Base-by-base conservation (phyloP, 1,140 invertebrate species). In the Lordiphosa collinella region DNA sequence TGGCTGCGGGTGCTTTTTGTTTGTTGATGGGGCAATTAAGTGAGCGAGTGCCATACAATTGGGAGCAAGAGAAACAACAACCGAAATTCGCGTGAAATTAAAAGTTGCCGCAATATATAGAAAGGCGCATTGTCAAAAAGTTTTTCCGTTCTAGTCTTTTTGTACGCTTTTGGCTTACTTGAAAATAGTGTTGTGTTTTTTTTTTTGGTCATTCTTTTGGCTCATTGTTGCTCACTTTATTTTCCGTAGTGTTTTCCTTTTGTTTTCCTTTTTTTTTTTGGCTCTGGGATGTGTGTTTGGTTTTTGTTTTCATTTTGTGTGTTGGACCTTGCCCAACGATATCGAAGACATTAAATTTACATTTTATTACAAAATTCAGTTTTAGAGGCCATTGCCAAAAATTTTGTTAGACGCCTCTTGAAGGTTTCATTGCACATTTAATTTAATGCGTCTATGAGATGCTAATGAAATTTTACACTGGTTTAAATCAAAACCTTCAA, bases 11-110 rank as follows among this genome's bases (percentile, higher is more conserved):
- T 22, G 18, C 18, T 60, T 65, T 65, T 64, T 51, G 64, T 68
- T 60, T 67, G 48, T 67, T 68, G 63, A 67, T 67, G 54, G 38
- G 63, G 43, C 65, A 54, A 68, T 68, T 68, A 68, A 68, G 55
- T 51, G 37, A 47, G 65, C 54, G 66, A 52, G 63, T 50, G 62
- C 22, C 44, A 47, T 8, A 22, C 29, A 18, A 11, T 9, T 16
- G 7, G n/a, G 10, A 32, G 25, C 10, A 43, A 36, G 18, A 47
- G 35, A 51, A 53, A 61, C 48, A n/a, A 29, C 34, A 38, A 12
- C 36, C 49, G 36, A 58, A 56, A 59, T 59, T 65, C 59, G 68
- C 61, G 67, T 62, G 11, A 71, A 64, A 80, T 70, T 69, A 69
- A 80, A 80, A 79, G 47, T 74, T 74, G 51, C 54, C 60, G 49